phyloP scores from a whole-genome alignment of 2,888 invertebrate genomes.

The Cremastobaeus sp. region DNA sequence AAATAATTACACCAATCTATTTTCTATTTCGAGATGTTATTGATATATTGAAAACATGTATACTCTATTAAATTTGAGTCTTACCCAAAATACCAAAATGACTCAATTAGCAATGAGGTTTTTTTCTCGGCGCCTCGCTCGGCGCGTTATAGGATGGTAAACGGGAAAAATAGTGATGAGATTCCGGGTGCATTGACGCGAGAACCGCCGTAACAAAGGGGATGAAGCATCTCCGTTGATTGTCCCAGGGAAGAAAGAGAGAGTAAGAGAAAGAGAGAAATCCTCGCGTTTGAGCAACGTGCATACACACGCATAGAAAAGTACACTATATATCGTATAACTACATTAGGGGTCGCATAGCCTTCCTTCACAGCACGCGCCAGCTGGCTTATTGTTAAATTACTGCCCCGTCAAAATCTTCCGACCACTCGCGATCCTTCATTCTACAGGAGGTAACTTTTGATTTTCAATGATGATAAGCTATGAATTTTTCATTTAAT shows the following conservation, averaged over 20 bases:
- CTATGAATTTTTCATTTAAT: constrained; percentile 15
- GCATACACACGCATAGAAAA: constrained; percentile 64
- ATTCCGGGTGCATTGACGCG: constrained; percentile 77
- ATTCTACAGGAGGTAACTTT: constrained; percentile 31
- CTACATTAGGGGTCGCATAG: constrained; percentile 76
- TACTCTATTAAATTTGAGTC: neutral
- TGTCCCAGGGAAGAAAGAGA: constrained; percentile 65
- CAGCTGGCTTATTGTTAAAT: constrained; percentile 79
- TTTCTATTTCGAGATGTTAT: too few species aligned
- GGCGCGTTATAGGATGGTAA: constrained; percentile 57
- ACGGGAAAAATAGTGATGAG: constrained; percentile 64
- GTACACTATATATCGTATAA: constrained; percentile 72
- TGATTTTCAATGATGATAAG: constrained; percentile 47
- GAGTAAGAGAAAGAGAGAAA: too few species aligned
- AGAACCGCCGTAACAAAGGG: constrained; percentile 77
- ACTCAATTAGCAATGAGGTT: constrained; percentile 69
- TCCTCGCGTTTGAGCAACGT: constrained; percentile 52
- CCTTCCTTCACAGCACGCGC: constrained; percentile 76
- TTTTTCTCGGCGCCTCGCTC: constrained; percentile 45
- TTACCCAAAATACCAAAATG: constrained; percentile 58
- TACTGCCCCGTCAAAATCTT: constrained; percentile 76
- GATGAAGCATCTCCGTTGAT: constrained; percentile 76
- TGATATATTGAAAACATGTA: neutral
- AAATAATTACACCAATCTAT: too few species aligned
- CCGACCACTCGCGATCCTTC: constrained; percentile 53